These are phyloP conservation scores for Gallinago jamesoni DNA, from an alignment of 2,113 vertebrate species.

Conservation along the genomic window DNA sequence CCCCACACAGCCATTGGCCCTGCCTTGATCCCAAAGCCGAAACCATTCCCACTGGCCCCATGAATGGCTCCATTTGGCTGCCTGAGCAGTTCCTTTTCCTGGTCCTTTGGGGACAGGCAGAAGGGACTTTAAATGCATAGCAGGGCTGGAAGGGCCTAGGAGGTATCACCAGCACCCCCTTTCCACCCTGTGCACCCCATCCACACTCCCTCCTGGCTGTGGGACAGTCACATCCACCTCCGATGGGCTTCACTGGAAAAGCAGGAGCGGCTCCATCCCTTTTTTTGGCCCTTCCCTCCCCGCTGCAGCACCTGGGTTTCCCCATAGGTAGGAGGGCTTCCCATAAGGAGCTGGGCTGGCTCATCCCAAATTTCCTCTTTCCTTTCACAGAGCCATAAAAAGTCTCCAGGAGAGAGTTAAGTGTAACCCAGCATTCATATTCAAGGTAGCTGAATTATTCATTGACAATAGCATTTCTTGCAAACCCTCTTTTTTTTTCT, in stretches of 20 bases:
- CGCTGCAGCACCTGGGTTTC: rapidly evolving
- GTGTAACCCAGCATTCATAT: slow-evolving; percentile 47
- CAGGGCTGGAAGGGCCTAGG: not conserved
- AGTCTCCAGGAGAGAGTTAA: slow-evolving; percentile 5
- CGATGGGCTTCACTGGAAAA: not conserved
- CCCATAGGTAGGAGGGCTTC: not conserved
- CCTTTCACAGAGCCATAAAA: slow-evolving; percentile 61
- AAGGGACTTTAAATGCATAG: not conserved
- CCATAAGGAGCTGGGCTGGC: rapidly evolving
- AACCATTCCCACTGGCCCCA: slow-evolving; percentile 8
- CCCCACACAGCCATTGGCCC: slow-evolving; percentile 41
- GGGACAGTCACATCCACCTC: not conserved
- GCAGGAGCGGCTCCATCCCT: not conserved
- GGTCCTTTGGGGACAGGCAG: not conserved
- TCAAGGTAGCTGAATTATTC: slow-evolving; percentile 62
- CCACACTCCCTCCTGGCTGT: rapidly evolving
- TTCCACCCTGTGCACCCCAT: not conserved
- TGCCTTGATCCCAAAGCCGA: slow-evolving; percentile 54
- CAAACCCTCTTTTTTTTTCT: not conserved
- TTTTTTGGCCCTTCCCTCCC: not conserved
- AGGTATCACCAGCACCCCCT: not conserved
- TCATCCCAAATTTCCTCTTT: not conserved
- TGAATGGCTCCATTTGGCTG: not conserved
- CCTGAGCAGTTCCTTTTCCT: not conserved
- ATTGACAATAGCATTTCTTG: slow-evolving; percentile 54